These are phyloP conservation scores for Morinoia aosen DNA, from an alignment of 2,888 invertebrate species.

Conservation along the genomic window DNA sequence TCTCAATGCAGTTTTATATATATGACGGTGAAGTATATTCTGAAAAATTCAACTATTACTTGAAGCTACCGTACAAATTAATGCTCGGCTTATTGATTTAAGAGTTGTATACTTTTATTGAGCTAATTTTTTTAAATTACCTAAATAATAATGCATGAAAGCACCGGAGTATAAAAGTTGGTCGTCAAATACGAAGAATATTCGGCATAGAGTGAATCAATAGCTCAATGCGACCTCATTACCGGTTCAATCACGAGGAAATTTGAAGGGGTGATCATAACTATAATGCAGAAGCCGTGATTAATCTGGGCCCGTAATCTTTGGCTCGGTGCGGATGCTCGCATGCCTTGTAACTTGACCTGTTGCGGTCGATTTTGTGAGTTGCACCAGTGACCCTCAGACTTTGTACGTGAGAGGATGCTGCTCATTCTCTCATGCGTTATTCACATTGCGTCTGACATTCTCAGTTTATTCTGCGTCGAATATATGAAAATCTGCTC, in stretches of 20 bases:
- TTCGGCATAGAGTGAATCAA: too few relatives aligned
- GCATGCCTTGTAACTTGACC: not conserved
- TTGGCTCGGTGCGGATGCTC: not conserved
- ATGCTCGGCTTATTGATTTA: too few relatives aligned
- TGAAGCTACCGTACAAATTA: too few relatives aligned
- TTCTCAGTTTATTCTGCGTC: not conserved
- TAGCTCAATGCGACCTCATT: too few relatives aligned
- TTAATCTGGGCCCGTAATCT: not conserved
- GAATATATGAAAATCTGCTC: not conserved
- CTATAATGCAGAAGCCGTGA: not conserved
- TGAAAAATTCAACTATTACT: too few relatives aligned
- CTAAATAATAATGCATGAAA: too few relatives aligned
- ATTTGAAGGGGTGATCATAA: not conserved
- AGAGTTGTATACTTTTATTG: too few relatives aligned
- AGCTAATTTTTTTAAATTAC: too few relatives aligned
- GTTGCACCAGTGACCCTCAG: conserved; percentile 2
- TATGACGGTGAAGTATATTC: too few relatives aligned
- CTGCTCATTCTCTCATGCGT: not conserved
- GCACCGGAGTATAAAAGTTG: too few relatives aligned
- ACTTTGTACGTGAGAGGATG: conserved; percentile 14
- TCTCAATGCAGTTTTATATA: too few relatives aligned
- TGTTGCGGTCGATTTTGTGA: conserved; percentile 4
- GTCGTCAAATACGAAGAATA: too few relatives aligned
- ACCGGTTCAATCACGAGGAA: not conserved
- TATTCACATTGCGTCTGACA: not conserved